These are phyloP conservation scores for Acrobasis repandana DNA, from an alignment of 2,888 invertebrate genomes.

Conservation along the genomic window DNA sequence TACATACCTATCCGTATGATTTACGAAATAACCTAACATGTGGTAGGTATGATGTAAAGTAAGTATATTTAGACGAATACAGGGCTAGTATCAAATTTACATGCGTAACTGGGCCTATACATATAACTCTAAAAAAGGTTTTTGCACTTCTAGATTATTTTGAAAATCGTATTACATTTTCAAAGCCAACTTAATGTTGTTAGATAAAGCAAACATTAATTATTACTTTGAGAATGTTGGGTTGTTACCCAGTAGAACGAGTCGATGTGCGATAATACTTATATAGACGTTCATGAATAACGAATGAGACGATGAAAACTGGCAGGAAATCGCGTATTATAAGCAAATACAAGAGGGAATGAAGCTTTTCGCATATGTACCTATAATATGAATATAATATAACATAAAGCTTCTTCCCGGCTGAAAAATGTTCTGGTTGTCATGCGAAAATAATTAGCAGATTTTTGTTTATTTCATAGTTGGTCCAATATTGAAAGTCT, in stretches of 20 bases:
- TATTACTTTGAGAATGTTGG: neutral
- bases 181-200: neutral
- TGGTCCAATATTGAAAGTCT: too few species aligned
- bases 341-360: conserved; percentile 41
- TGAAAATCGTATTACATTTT: neutral
- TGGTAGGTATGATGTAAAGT: too few species aligned
- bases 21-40: too few species aligned
- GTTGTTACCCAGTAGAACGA: conserved; percentile 33
- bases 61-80: too few species aligned
- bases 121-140: too few species aligned
- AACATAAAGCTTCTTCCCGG: too few species aligned
- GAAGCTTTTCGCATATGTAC: conserved; percentile 34
- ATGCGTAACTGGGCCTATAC: too few species aligned
- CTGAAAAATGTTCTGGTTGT: too few species aligned
- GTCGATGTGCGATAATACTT: conserved; percentile 55
- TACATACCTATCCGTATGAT: too few species aligned
- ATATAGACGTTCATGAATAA: conserved; percentile 66
- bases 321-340: conserved; percentile 34
- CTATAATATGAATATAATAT: conserved; percentile 28
- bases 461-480: too few species aligned
- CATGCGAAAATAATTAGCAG: too few species aligned
- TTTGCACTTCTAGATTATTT: neutral
- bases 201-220: neutral
- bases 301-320: conserved; percentile 60
- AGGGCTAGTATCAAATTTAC: too few species aligned